Percentiles rank a stretch among this genome's conserved stretches.
phyloP scores from a whole-genome alignment of 2,797 vertebrate genomes.

The Neopelma chrysocephalum region DNA sequence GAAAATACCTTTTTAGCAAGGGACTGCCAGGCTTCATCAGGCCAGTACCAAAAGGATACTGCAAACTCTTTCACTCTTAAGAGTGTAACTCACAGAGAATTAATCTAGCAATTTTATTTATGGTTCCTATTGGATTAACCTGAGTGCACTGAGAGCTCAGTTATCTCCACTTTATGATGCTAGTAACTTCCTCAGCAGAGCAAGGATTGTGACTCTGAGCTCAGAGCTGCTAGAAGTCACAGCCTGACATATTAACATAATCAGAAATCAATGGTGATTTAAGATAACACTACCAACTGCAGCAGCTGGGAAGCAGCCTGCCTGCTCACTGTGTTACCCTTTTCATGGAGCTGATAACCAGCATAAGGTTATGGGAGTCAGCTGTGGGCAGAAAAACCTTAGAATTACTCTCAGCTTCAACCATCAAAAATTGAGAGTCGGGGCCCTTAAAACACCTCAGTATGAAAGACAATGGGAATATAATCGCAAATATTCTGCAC shows the following conservation, averaged over 20 bases:
- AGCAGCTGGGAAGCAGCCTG: background rate
- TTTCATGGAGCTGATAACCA: background rate
- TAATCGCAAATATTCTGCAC: background rate
- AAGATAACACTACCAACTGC: background rate
- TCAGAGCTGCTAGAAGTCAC: slow-evolving; percentile 13
- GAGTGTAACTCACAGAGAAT: background rate
- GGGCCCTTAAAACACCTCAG: background rate
- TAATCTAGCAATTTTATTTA: background rate
- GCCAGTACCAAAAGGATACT: background rate
- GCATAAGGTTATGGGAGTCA: background rate
- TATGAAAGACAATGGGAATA: background rate
- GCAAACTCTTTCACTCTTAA: background rate
- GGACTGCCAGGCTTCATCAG: background rate
- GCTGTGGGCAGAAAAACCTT: background rate
- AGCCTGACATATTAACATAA: slow-evolving; percentile 16
- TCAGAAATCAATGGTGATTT: slow-evolving; percentile 51
- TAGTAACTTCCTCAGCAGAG: background rate
- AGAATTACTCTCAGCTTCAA: background rate
- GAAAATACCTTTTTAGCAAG: background rate
- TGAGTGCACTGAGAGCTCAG: background rate
- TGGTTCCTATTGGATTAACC: slow-evolving; percentile 5
- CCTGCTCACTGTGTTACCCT: background rate
- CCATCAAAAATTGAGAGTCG: background rate
- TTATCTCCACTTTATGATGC: background rate
- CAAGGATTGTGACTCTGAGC: background rate